Percentiles rank a stretch among this genome's conserved stretches.
Conservation (phyloP, 2,888 invertebrate genomes). For the Trichacis sp. region DNA sequence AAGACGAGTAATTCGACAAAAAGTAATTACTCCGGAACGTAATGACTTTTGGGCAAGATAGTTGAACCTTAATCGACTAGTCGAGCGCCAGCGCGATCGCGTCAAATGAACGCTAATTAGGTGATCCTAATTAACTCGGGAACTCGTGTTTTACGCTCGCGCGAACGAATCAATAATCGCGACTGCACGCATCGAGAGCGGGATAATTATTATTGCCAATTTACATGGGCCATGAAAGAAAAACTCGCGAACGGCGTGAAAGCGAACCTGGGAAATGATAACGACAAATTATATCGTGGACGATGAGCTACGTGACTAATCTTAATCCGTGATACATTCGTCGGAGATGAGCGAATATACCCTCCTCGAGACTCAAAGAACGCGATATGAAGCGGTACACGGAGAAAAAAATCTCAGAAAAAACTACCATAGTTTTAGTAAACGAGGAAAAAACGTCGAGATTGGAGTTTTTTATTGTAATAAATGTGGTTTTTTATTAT, state of each 20-base stretch:
- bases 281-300: constrained; percentile 5
- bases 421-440: no score
- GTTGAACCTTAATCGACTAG: constrained; percentile 15
- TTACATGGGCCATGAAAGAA: background rate
- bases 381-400: constrained; percentile 47
- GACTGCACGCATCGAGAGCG: background rate
- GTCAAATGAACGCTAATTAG: constrained; percentile 30
- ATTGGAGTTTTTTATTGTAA: no score
- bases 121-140: constrained; percentile 28
- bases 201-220: background rate
- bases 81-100: constrained; percentile 19
- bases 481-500: no score
- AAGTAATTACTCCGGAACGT: constrained; percentile 1
- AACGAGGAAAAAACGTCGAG: constrained; percentile 42
- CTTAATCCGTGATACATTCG: constrained; percentile 55
- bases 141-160: constrained; percentile 10
- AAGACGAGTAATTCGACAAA: background rate
- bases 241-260: no score
- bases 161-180: background rate
- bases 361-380: constrained; percentile 30
- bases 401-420: no score
- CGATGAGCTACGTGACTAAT: constrained; percentile 37
- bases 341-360: constrained; percentile 41
- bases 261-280: background rate
- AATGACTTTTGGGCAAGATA: no score